Evolutionary conservation across 2,797 vertebrate species (phyloP), one percentile per base, ranked within the genome.

Genomic region (Anomalospiza imberbis): DNA sequence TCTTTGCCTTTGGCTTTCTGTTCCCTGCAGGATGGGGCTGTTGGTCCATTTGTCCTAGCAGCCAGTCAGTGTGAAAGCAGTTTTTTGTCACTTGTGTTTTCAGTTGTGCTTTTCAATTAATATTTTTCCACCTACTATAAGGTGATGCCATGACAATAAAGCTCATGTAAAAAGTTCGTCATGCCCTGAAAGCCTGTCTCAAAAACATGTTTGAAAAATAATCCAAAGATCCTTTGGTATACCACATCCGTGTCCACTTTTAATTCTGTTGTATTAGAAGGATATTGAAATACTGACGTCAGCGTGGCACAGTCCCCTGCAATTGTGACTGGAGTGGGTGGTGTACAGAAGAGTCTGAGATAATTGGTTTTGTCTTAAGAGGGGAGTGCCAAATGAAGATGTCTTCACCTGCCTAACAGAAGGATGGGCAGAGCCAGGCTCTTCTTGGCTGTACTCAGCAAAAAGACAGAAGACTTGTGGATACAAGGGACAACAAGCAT

Each of bases 301-400:
- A 85, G 28, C 1, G 0, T 68, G 42, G 32, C 47, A 61, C 2
- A 0, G 7, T 29, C 5, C 24, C 13, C 50, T 44, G 45, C 2
- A 3, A 24, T 22, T 78, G 47, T 80, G 61, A 38, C 51, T 79
- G 29, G n/a, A 58, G 47, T 38, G 32, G 12, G 2, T 65, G 47
- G 24, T 61, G 29, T 57, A 18, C 17, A 72, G 29, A 31, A 73
- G 13, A 72, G 16, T 32, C 34, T 79, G 60, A 76, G 28, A 65
- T n/a, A 88, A 65, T 31, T 53, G 22, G 17, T 38, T 86, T 83
- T 65, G 9, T 53, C 34, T 53, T 68, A 47, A 17, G 32, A 74
- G 7, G 6, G 6, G n/a, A 73, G 32, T 76, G 54, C 63, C 86
- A 85, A 79, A 66, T 47, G 47, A 68, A 20, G 32, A 40, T 67